phyloP scores from a whole-genome alignment of 2,888 invertebrate species.

The Lepetodrilus schrolli region DNA sequence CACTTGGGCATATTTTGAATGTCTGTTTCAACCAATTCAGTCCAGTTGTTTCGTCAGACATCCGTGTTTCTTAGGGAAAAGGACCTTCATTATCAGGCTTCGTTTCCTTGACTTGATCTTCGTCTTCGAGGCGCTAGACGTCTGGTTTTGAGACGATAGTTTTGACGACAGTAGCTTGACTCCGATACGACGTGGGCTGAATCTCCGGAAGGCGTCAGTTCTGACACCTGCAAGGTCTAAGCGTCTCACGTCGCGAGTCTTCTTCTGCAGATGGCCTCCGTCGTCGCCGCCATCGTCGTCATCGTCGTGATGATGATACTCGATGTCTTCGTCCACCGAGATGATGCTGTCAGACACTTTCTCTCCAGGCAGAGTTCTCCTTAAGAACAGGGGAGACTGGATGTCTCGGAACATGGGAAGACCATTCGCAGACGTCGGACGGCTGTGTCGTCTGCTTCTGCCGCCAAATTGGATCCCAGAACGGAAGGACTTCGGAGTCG shows the following conservation, averaged over 20 bases:
- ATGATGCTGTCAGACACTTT: slow-evolving; percentile 10
- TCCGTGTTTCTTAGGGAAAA: background rate
- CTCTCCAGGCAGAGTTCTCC: background rate
- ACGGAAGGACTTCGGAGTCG: background rate
- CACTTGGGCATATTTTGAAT: background rate
- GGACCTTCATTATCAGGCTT: background rate
- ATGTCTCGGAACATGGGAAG: background rate
- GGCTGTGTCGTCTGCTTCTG: background rate
- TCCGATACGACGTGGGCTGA: slow-evolving; percentile 4
- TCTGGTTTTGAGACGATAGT: background rate
- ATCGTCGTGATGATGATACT: no score
- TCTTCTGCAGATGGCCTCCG: background rate
- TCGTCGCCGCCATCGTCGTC: no score
- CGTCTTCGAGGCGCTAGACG: background rate
- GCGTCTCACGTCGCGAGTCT: background rate
- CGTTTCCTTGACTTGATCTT: background rate
- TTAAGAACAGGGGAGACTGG: background rate
- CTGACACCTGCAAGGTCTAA: background rate
- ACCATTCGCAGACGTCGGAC: background rate
- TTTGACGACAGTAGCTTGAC: slow-evolving; percentile 9
- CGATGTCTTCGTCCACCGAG: slow-evolving; percentile 9
- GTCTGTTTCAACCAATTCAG: background rate
- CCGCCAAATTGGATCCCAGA: slow-evolving; percentile 1
- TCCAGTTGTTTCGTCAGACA: slow-evolving; percentile 4
- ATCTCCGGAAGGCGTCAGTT: background rate